Evolutionary conservation across 2,888 invertebrate species (phyloP).

Genomic region (Mechanitis mazaeus): DNA sequence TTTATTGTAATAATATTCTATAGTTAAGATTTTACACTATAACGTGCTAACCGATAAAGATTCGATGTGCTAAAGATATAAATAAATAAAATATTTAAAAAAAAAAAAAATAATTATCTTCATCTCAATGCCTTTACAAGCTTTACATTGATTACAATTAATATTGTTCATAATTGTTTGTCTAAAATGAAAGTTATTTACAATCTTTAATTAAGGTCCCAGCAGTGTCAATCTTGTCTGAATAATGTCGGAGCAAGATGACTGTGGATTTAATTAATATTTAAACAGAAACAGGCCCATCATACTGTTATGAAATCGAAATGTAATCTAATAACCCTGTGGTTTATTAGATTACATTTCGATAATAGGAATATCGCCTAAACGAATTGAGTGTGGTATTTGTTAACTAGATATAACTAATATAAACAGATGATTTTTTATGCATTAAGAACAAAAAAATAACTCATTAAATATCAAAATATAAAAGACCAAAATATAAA

Average conservation of each 20-base stretch:
- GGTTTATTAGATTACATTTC: not conserved
- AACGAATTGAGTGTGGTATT: not conserved
- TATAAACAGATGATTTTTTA: too few relatives aligned
- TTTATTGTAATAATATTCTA: too few relatives aligned
- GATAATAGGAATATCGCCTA: not conserved
- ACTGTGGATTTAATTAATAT: conserved; percentile 56
- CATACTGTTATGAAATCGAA: too few relatives aligned
- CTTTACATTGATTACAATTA: conserved; percentile 10
- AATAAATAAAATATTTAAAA: too few relatives aligned
- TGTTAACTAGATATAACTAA: too few relatives aligned
- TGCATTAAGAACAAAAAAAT: too few relatives aligned
- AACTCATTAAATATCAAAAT: too few relatives aligned
- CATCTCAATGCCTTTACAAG: not conserved
- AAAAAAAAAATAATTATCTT: not conserved
- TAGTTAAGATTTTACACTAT: too few relatives aligned
- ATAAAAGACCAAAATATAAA: too few relatives aligned
- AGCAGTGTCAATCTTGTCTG: conserved; percentile 46
- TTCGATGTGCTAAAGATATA: not conserved
- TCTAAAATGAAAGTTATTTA: conserved; percentile 33
- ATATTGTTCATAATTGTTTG: conserved; percentile 26
- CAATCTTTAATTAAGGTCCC: conserved; percentile 51
- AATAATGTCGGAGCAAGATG: conserved; percentile 52
- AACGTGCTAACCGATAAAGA: too few relatives aligned
- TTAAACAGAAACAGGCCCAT: conserved; percentile 36
- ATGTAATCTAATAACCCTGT: too few relatives aligned